Base-by-base conservation (phyloP, 2,888 invertebrate species). In the Diachrysia chrysitis region DNA sequence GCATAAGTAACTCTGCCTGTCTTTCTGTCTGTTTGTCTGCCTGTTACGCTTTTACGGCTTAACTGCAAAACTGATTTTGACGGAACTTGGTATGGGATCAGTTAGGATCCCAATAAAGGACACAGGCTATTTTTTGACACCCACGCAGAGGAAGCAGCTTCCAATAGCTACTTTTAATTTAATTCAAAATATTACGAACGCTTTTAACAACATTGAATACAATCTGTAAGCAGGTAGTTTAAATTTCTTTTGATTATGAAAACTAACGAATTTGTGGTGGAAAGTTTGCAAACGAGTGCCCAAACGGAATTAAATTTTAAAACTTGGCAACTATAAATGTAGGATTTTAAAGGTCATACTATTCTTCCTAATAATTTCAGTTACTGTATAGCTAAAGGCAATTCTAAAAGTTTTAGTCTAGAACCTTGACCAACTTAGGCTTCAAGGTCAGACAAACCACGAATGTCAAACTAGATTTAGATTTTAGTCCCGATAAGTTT, bases 381-480 rank as follows among this genome's bases (percentile, higher is more conserved):
- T 42, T 42, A n/a, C 32, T 42, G n/a, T 42, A 42, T n/a, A 37
- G 37, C 37, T 42, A 16, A 42, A 5, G n/a, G 42, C 42, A 48
- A 2, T 9, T 48, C 10, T 21, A 51, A 2, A 21, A 51, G 1
- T 51, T 51, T 19, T 14, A 4, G 48, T 63, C 57, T 57, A 29
- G 14, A 32, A 14, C 46, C 9, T 51, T 73, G 64, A 76, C 61
- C 60, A 35, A 56, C 16, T 53, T 42, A 21, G 51, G 65, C 54
- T 56, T 65, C 58, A 58, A 48, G 48, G 48, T 51, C 12, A 65
- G 42, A 73, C 58, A 19, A 17, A 19, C 59, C 4, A 3, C 21
- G 10, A 54, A 71, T 76, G 63, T 58, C 32, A 56, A 58, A 70
- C 42, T 51, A 51, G 62, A 70, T 70, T 76, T 56, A 56, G 46